These are phyloP conservation scores for Bhutanitis thaidina DNA, from an alignment of 2,888 invertebrate genomes.

Conservation along the genomic window DNA sequence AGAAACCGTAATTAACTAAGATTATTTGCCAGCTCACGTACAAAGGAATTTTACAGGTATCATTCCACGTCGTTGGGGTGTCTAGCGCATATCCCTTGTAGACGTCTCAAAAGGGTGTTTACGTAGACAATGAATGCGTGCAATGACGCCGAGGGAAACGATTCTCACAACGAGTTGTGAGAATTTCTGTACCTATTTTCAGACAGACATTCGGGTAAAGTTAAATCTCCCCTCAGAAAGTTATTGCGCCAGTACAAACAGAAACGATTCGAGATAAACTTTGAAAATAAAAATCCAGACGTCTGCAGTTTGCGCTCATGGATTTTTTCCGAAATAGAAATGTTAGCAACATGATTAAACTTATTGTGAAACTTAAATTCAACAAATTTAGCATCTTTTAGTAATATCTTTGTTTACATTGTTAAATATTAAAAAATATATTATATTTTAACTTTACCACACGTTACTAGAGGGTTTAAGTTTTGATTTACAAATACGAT, in stretches of 20 bases:
- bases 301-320: background rate
- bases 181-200: conserved; percentile 50
- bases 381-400: too few species aligned
- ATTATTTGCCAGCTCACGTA: too few species aligned
- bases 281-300: conserved; percentile 2
- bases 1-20: too few species aligned
- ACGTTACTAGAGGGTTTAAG: too few species aligned
- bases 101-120: conserved; percentile 69
- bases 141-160: conserved; percentile 46
- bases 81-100: conserved; percentile 43
- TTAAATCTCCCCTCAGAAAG: conserved; percentile 23
- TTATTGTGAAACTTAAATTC: too few species aligned
- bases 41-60: conserved; percentile 30
- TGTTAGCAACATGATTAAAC: conserved; percentile 1
- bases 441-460: too few species aligned
- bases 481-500: too few species aligned
- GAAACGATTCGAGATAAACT: conserved; percentile 3
- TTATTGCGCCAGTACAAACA: conserved; percentile 21
- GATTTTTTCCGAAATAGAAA: background rate
- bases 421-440: too few species aligned
- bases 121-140: conserved; percentile 52
- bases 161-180: conserved; percentile 31
- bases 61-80: conserved; percentile 34
- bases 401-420: too few species aligned
- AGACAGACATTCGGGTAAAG: conserved; percentile 35